Percentiles rank a stretch among this genome's conserved stretches.
phyloP scores from a whole-genome alignment of 2,797 vertebrate genomes.

The Sebastes oblongus region DNA sequence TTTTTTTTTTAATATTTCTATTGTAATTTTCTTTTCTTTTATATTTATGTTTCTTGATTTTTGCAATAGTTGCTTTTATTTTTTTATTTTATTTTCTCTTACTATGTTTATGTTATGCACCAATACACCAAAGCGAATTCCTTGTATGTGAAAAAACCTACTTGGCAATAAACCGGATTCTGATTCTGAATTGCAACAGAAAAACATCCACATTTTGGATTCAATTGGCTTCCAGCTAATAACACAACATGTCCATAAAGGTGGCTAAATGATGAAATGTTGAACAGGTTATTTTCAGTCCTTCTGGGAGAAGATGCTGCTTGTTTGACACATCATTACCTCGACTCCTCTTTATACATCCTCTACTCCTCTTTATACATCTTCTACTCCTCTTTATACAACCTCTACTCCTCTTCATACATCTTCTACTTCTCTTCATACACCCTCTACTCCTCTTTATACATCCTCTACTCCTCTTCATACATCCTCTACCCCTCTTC shows the following conservation, averaged over 20 bases:
- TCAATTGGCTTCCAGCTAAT: neutral
- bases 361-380: too few relatives aligned
- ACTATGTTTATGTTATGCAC: neutral
- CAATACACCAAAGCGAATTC: neutral
- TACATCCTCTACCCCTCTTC: too few relatives aligned
- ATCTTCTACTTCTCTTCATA: too few relatives aligned
- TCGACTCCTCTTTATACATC: too few relatives aligned
- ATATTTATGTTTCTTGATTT: neutral
- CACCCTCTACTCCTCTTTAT: too few relatives aligned
- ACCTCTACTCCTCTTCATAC: too few relatives aligned
- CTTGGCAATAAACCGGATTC: neutral
- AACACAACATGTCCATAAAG: neutral
- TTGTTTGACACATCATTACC: constrained; percentile 43
- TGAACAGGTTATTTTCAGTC: constrained; percentile 24
- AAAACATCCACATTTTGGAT: neutral
- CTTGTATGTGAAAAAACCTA: too few relatives aligned
- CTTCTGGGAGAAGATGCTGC: constrained; percentile 14
- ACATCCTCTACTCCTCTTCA: too few relatives aligned
- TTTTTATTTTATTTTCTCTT: neutral
- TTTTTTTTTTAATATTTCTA: neutral
- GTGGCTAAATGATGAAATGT: neutral
- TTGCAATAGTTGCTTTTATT: neutral
- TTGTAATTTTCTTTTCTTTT: neutral
- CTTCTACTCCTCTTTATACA: too few relatives aligned
- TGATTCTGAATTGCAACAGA: neutral